Evolutionary conservation across 1,140 invertebrate genomes (phyloP), one percentile per base, ranked within the genome.

Genomic region (Kradibia gibbosae): DNA sequence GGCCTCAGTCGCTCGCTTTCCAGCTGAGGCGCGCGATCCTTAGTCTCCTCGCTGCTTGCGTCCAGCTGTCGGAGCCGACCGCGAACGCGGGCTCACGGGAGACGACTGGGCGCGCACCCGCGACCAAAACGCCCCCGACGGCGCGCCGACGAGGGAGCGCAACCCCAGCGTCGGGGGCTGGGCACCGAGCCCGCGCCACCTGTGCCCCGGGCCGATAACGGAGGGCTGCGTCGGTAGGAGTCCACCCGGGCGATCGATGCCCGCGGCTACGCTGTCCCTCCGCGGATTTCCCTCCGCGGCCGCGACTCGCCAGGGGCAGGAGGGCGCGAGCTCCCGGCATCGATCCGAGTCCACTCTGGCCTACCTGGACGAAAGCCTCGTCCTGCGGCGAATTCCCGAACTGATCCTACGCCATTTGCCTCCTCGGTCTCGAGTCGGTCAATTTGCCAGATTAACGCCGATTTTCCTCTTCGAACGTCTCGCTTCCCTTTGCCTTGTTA

Each of bases 61-160:
- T 85, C 86, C 85, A 85, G 84, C 80, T 85, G 85, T 87, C 86
- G 88, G 87, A 88, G 87, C 86, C 88, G 88, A 90, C 90, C 90
- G 88, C 89, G 87, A 90, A 87, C 89, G 88, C 89, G 90, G 88
- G 85, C 89, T 88, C 85, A 88, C 89, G 86, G 89, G 86, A 88
- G 89, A 90, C 90, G 90, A 91, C 90, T 91, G 88, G 60, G 28
- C 25, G 74, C 80, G 71, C 55, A 39, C 13, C 17, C 48, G 80
- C 80, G 73, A 70, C 22, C 50, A n/a, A 34, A 55, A 62, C 76
- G 76, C 78, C 67, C 78, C 25, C 53, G 48, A 55, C 17, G 48
- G 31, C 39, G 60, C 7, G 57, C 20, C 55, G 17, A 11, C 28
- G 73, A 8, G 65, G 22, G 42, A 15, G 73, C 50, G 73, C 73